phyloP scores from a whole-genome alignment of 2,888 invertebrate genomes.

The Zele albiditarsus region DNA sequence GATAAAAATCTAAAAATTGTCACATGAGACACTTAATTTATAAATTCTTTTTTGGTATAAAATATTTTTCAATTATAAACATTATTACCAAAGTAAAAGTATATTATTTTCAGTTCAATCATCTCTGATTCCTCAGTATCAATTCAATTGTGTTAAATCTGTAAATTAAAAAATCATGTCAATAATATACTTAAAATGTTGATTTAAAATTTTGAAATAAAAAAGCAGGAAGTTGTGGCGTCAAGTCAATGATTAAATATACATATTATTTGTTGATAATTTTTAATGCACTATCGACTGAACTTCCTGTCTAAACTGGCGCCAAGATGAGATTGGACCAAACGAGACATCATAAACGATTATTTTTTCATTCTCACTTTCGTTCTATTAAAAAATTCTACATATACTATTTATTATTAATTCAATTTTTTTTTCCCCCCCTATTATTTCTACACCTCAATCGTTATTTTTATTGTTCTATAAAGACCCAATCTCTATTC shows the following conservation, averaged over 20 bases:
- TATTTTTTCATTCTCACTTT: too few species aligned
- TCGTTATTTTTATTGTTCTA: background rate
- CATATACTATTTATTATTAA: background rate
- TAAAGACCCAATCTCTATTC: slow-evolving; percentile 55
- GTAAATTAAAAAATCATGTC: too few species aligned
- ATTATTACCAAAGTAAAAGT: too few species aligned
- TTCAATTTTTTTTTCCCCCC: background rate
- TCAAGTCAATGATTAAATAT: slow-evolving; percentile 19
- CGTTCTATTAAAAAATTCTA: too few species aligned
- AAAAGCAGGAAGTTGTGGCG: slow-evolving; percentile 34
- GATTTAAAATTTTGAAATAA: background rate
- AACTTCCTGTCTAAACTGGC: slow-evolving; percentile 51
- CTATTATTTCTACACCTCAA: background rate
- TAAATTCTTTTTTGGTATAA: too few species aligned
- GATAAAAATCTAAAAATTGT: too few species aligned
- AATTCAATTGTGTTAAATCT: too few species aligned
- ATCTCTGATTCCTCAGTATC: too few species aligned
- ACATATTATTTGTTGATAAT: slow-evolving; percentile 23
- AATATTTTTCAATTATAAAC: too few species aligned
- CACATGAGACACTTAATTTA: too few species aligned
- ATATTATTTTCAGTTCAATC: too few species aligned
- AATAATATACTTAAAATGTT: too few species aligned
- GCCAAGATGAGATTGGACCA: slow-evolving; percentile 46
- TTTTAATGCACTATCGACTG: slow-evolving; percentile 22
- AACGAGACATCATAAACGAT: slow-evolving; percentile 22